phyloP scores from a whole-genome alignment of 2,888 invertebrate genomes.

The Eumerus sabulonum region DNA sequence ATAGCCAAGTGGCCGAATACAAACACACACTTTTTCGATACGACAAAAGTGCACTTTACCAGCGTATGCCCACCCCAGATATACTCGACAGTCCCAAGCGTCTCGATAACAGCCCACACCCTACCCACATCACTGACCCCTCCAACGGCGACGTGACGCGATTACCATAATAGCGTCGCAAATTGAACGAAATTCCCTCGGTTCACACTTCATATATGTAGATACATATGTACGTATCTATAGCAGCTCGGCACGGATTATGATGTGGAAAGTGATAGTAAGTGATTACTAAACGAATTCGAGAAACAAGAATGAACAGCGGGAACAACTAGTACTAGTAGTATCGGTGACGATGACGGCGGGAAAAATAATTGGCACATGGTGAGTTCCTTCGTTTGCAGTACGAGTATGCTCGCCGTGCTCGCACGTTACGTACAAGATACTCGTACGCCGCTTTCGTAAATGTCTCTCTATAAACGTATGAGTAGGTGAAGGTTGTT shows the following conservation, averaged over 20 bases:
- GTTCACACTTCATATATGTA: not conserved
- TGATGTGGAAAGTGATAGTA: constrained; percentile 57
- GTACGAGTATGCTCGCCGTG: too few species aligned
- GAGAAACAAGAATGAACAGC: constrained; percentile 6
- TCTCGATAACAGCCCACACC: constrained; percentile 1
- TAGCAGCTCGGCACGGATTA: constrained; percentile 22
- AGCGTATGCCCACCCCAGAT: constrained; percentile 3
- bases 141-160: not conserved
- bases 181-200: constrained; percentile 36
- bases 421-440: too few species aligned
- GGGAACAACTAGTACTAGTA: not conserved
- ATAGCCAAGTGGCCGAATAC: too few species aligned
- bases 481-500: constrained; percentile 22
- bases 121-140: constrained; percentile 9
- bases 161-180: constrained; percentile 29
- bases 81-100: not conserved
- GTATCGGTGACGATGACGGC: constrained; percentile 28
- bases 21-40: too few species aligned
- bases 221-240: not conserved
- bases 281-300: constrained; percentile 48
- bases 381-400: constrained; percentile 64
- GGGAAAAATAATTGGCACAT: constrained; percentile 63
- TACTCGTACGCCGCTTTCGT: constrained; percentile 27
- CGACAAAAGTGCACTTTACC: not conserved
- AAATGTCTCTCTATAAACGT: constrained; percentile 43